Base-by-base conservation (phyloP, 1,140 invertebrate species). In the Araneus ventricosus region DNA sequence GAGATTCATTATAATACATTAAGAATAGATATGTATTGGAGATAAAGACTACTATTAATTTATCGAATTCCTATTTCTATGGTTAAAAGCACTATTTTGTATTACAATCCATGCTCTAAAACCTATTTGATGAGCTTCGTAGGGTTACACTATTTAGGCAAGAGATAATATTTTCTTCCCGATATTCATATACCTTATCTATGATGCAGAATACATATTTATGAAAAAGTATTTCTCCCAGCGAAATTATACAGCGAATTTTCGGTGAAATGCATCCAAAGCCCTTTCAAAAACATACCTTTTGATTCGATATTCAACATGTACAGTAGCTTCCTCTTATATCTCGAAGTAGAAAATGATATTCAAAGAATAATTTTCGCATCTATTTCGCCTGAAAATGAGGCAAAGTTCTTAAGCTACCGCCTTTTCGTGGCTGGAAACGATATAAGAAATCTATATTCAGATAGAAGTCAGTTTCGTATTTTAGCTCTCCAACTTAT, bases 351-450 rank as follows among this genome's bases (percentile, higher is more conserved):
- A 34, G 30, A 34, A 75, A 75, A 34, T 37, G 30, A 30, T 37
- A 75, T 37, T 75, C 14, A 14, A 34, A 30, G 70, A 37, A 75
- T 75, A 75, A 75, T 75, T 75, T 34, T 75, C 70, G 70, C 70
- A 75, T 75, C 34, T 20, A 37, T 75, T 75, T 75, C 4, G 20
- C 30, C 20, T 22, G 10, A 75, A 75, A 34, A 17, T 34, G 14
- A 52, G 45, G 10, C 14, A 8, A 45, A 45, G 45, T 52, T 52
- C 45, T 52, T 52, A 52, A 17, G 8, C 45, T 2, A 14, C 17
- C 17, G 45, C 45, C 45, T 52, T 52, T 52, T 52, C 17, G 17
- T 8, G 45, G 17, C 45, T 52, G 45, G 45, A 0, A 52, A 52
- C 8, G 45, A 52, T 52, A 52, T 17, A 17, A 52, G 45, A 52